A percentile compares a stretch with the other conserved stretches of the same genome.
These are phyloP conservation scores for Lysandra coridon DNA, from an alignment of 2,888 invertebrate genomes.

Conservation along the genomic window DNA sequence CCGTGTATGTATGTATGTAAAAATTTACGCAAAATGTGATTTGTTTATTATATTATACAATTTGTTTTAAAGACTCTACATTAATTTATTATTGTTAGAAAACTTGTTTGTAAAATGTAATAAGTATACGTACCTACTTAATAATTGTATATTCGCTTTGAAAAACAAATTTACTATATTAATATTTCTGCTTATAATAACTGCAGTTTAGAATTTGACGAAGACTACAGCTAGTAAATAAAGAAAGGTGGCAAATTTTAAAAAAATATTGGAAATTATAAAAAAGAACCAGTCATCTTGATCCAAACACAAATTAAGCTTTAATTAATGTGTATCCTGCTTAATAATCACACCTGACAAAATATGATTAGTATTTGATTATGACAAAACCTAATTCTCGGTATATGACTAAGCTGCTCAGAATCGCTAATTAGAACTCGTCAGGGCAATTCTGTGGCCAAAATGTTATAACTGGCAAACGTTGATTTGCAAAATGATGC, in stretches of 20 bases:
- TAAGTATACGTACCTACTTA: too few species aligned
- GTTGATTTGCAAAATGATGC: neutral
- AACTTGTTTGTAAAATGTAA: too few species aligned
- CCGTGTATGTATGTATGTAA: too few species aligned
- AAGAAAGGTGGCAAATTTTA: neutral
- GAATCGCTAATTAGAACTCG: conserved; percentile 25
- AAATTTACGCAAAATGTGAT: too few species aligned
- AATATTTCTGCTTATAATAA: too few species aligned
- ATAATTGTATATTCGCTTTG: too few species aligned
- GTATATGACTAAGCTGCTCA: conserved; percentile 35
- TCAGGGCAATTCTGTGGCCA: neutral
- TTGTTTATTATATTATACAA: too few species aligned
- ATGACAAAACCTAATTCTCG: conserved; percentile 36
- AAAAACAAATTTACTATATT: too few species aligned
- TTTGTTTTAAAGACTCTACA: too few species aligned
- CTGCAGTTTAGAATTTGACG: too few species aligned
- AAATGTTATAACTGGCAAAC: neutral
- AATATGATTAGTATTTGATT: conserved; percentile 32
- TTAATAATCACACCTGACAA: conserved; percentile 31
- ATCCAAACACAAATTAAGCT: neutral
- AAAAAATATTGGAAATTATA: neutral
- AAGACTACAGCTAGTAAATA: too few species aligned
- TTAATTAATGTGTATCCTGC: conserved; percentile 12
- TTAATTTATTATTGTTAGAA: too few species aligned
- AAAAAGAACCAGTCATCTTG: neutral